Base-by-base conservation (phyloP, 1,140 invertebrate species). In the Hermetia illucens region DNA sequence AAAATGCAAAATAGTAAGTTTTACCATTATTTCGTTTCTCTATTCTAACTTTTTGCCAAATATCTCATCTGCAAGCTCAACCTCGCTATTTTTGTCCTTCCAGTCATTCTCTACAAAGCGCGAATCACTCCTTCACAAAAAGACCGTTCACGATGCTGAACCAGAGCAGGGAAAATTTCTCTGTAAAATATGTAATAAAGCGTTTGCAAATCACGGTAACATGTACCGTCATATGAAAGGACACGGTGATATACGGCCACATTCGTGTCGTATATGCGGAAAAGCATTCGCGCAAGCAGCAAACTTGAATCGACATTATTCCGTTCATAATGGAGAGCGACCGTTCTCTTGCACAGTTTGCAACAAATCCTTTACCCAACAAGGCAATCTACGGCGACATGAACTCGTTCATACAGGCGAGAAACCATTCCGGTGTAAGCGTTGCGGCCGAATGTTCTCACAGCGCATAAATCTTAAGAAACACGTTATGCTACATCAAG, bases 371-470 rank as follows among this genome's bases (percentile, higher is more conserved):
- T 60, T 60, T 35, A 59, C 57, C 25, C 57, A 60, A 45, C 55
- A 58, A 36, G 55, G 55, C 40, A 60, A 60, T 44, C 53, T 60
- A 53, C 58, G 54, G 32, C 56, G 56, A 30, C 57, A 60, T 46
- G 52, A 60, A 45, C 52, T 60, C 44, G 56, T 48, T 47, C 57
- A 60, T 41, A 59, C 57, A n/a, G 56, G 57, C 22, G 54, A 57
- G 37, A 58, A 60, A 36, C 57, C 57, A 32, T 60, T 59, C 34
- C 51, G 53, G 3, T 60, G 57, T 35, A 54, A 57, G 39, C 44
- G 52, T 5, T 60, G 57, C 37, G 53, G 51, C 21, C 45, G 54
- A 12, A 54, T 54, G 41, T 60, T 60, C 40, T 58, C 57, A 8
- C 57, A 60, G 36, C 44, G 57, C 32, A 53, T 58, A 16, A 60